phyloP scores from a whole-genome alignment of 2,797 vertebrate species.

The Ispidina lecontei region DNA sequence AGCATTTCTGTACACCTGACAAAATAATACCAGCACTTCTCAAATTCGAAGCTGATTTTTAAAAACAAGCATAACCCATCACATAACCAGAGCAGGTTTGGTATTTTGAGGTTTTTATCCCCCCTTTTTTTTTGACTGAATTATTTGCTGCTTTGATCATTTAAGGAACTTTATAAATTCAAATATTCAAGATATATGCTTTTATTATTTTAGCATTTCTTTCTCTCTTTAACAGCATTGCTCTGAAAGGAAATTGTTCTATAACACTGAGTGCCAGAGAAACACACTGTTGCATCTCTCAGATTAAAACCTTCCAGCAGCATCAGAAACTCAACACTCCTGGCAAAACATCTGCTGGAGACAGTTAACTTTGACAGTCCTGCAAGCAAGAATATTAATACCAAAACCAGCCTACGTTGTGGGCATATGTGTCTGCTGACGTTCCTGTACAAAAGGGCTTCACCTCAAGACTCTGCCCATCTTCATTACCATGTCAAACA shows the following conservation, averaged over 20 bases:
- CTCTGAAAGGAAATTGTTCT: background rate
- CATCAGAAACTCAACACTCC: background rate
- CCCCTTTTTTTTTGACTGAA: background rate
- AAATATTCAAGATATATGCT: background rate
- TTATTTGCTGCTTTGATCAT: background rate
- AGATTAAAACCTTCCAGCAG: constrained; percentile 1
- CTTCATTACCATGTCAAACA: background rate
- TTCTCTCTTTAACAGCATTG: background rate
- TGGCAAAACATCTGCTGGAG: constrained; percentile 18
- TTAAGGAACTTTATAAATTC: background rate
- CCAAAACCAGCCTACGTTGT: background rate
- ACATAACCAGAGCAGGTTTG: rapidly evolving
- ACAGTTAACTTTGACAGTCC: constrained; percentile 40
- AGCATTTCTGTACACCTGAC: background rate
- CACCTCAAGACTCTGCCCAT: background rate
- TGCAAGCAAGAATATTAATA: background rate
- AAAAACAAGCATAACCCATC: background rate
- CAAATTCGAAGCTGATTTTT: background rate
- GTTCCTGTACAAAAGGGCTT: constrained; percentile 1
- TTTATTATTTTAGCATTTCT: constrained; percentile 8
- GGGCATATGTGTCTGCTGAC: background rate
- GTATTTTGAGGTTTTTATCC: background rate
- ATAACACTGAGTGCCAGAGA: background rate
- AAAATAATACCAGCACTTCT: background rate
- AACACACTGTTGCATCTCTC: background rate